Evolutionary conservation across 2,797 vertebrate genomes (phyloP).

Genomic region (Nyctalus aviator): DNA sequence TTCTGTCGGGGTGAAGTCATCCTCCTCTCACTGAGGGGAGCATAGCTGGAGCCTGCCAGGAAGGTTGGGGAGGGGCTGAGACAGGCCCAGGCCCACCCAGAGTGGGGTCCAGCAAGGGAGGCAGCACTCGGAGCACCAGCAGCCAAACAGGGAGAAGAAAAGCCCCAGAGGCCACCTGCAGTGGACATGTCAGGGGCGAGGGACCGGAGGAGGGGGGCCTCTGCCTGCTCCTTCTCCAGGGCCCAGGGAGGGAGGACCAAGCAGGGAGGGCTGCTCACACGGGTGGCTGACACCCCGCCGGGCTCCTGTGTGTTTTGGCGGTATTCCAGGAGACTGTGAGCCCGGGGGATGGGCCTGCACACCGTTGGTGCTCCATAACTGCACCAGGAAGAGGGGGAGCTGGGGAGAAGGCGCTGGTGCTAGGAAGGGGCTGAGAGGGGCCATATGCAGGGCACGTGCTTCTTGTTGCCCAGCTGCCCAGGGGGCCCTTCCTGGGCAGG

Average conservation of each 20-base stretch:
- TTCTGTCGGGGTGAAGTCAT: slow-evolving; percentile 71
- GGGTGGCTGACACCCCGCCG: background rate
- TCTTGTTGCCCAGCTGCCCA: background rate
- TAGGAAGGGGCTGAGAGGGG: background rate
- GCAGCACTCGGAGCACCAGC: background rate
- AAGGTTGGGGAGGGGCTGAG: background rate
- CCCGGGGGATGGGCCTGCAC: background rate
- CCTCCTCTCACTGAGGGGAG: background rate
- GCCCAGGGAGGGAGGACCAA: too few relatives aligned
- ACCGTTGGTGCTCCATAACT: background rate
- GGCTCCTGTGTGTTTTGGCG: background rate
- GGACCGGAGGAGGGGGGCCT: background rate
- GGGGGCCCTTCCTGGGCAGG: background rate
- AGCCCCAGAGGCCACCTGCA: background rate
- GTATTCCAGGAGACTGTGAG: background rate
- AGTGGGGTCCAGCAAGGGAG: background rate
- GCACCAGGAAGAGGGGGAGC: background rate
- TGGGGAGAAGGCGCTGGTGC: background rate
- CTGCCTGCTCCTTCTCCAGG: background rate
- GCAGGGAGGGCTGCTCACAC: background rate
- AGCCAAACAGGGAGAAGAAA: background rate
- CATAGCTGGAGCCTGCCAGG: background rate
- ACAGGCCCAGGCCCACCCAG: background rate
- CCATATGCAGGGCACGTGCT: background rate
- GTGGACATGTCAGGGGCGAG: background rate